Base-by-base conservation (phyloP, 2,113 vertebrate genomes). In the Hoplias malabaricus region DNA sequence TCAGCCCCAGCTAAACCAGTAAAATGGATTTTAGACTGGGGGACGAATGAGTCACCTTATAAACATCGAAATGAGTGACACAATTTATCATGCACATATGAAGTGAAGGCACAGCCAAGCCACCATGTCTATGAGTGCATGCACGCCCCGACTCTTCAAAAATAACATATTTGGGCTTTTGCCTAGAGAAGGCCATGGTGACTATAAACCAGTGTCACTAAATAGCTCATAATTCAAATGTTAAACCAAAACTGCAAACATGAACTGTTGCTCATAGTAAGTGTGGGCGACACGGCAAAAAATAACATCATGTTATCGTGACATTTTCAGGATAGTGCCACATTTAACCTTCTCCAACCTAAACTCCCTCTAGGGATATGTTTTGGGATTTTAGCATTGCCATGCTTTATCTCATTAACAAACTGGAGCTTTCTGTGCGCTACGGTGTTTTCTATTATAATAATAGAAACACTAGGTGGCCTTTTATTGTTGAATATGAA, bases 1-100 rank as follows among this genome's bases (percentile, higher is more conserved):
- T 67, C 42, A 69, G 21, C 5, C 38, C 13, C 65, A 69, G 42
- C 53, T 54, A 75, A 61, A 50, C 50, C 34, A 25, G 54, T 46
- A 27, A 38, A 65, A 36, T 40, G 46, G 46, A 33, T 54, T 62
- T 36, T 31, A 40, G n/a, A 13, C 23, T 33, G 8, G 48, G 0
- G 13, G n/a, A n/a, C n/a, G n/a, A 21, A 42, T 53, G 59, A 72
- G 34, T 72, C 69, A 42, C 50, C 69, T 53, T 21, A 53, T n/a
- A n/a, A 36, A 27, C 42, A 19, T 12, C n/a, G 56, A 73, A 21
- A 62, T 29, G 16, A 12, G 6, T 3, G 23, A 12, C 19, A 48
- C 16, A 29, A 46, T 46, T 33, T 62, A 46, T 25, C 57, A 38
- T 71, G 34, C 50, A 36, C 53, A 70, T 50, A 53, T 21, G 53